Evolutionary conservation across 2,888 invertebrate species (phyloP).

Genomic region (Cephus rjabovi): DNA sequence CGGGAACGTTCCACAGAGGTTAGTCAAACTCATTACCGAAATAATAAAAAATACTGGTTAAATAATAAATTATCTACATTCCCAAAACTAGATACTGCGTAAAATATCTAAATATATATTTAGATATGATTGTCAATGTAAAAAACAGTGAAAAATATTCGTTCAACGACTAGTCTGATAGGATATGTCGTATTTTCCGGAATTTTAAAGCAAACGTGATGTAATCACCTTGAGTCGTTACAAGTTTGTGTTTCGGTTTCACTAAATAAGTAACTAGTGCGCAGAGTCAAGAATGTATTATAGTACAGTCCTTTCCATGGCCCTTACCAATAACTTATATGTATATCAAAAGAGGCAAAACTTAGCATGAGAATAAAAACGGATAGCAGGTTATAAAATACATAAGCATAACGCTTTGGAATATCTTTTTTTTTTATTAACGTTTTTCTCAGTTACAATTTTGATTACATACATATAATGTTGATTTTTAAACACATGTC

Average conservation of each 20-base stretch:
- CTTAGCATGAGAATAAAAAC: not conserved
- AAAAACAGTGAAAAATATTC: not conserved
- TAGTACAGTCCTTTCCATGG: not conserved
- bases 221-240: not conserved
- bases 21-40: not conserved
- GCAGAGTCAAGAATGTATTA: not conserved
- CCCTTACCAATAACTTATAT: not conserved
- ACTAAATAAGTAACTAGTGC: not conserved
- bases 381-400: not conserved
- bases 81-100: not conserved
- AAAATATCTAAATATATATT: not conserved
- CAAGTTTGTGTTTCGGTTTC: not conserved
- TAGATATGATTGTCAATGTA: not conserved
- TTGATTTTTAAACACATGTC: conserved; percentile 63
- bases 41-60: not conserved
- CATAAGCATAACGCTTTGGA: not conserved
- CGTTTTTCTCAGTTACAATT: conserved; percentile 65
- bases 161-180: not conserved
- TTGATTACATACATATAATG: conserved; percentile 66
- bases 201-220: not conserved
- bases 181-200: not conserved
- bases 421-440: conserved; percentile 59
- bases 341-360: not conserved
- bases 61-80: not conserved
- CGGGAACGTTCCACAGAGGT: conserved; percentile 8